Evolutionary conservation across 2,797 vertebrate genomes (phyloP).

Genomic region (Chelonia mydas): DNA sequence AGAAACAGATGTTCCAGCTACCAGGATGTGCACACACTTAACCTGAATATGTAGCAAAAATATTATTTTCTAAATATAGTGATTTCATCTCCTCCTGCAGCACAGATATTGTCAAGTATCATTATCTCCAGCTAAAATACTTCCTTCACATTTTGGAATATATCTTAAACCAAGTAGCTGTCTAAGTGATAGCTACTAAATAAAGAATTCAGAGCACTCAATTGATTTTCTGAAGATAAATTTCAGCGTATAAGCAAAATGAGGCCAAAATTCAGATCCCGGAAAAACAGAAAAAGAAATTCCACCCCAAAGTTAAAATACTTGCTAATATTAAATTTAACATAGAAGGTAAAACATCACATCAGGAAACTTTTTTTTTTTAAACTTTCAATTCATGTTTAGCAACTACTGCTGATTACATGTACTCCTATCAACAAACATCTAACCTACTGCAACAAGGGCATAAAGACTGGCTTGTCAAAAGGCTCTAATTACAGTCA

Average conservation of each 20-base stretch:
- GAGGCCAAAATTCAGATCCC: neutral
- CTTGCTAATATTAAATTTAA: neutral
- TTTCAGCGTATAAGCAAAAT: constrained; percentile 26
- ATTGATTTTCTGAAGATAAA: constrained; percentile 24
- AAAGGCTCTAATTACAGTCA: constrained; percentile 2
- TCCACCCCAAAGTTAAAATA: neutral
- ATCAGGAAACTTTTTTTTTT: neutral
- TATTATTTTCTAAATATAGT: constrained; percentile 71
- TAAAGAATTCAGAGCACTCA: constrained; percentile 13
- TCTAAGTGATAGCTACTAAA: constrained; percentile 36
- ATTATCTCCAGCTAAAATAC: constrained; percentile 35
- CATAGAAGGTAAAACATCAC: neutral
- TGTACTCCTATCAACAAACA: neutral
- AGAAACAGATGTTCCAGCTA: constrained; percentile 97
- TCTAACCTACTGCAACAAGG: neutral
- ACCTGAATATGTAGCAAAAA: constrained; percentile 84
- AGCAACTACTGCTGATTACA: neutral
- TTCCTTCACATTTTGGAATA: constrained; percentile 60
- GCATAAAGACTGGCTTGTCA: neutral
- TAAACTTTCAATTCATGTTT: neutral
- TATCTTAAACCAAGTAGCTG: constrained; percentile 61
- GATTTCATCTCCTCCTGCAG: constrained; percentile 57
- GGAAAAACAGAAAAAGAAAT: neutral
- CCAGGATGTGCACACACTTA: constrained; percentile 80
- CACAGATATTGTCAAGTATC: constrained; percentile 60